Base-by-base conservation (phyloP, 2,888 invertebrate genomes). In the Agonopterix arenella region DNA sequence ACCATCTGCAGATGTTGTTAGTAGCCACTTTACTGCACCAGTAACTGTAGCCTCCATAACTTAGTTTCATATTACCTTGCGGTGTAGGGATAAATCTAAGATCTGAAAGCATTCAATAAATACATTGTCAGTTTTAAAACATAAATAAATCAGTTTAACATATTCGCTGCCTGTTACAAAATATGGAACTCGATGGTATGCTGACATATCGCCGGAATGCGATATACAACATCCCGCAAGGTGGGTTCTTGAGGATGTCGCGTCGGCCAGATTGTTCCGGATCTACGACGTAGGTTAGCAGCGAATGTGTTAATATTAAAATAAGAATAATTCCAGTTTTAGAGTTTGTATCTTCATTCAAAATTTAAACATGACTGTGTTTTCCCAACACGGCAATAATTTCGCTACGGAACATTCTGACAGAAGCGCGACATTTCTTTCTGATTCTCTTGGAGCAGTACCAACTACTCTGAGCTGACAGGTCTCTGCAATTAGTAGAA, bases 1-100 rank as follows among this genome's bases (percentile, higher is more conserved):
- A 81, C 79, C 80, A 81, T 40, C 40, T 9, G n/a, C 40, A 40
- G 10, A n/a, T 40, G n/a, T 40, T 40, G 40, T n/a, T 40, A 4
- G n/a, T n/a, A n/a, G 10, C 9, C 3, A 40, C n/a, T 40, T 10
- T 9, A 9, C 10, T 28, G 5, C 40, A 40, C 40, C 40, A 40
- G n/a, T 40, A 40, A 9, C 10, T 40, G n/a, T 40, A 40, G 40
- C 40, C 40, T n/a, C 4, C 40, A n/a, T 40, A 40, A 40, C 40
- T 40, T n/a, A 40, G 40, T 40, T n/a, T n/a, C 10, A n/a, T n/a
- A 40, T 40, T 40, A 9, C 40, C 40, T 40, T 40, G 9, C 10
- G 10, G 40, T 4, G 40, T 40, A 10, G 40, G 40, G 3, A n/a
- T 40, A n/a, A 40, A 40, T 28, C 28, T 28, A 10, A n/a, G 1